phyloP scores from a whole-genome alignment of 2,888 invertebrate genomes.

The Plusia festucae region DNA sequence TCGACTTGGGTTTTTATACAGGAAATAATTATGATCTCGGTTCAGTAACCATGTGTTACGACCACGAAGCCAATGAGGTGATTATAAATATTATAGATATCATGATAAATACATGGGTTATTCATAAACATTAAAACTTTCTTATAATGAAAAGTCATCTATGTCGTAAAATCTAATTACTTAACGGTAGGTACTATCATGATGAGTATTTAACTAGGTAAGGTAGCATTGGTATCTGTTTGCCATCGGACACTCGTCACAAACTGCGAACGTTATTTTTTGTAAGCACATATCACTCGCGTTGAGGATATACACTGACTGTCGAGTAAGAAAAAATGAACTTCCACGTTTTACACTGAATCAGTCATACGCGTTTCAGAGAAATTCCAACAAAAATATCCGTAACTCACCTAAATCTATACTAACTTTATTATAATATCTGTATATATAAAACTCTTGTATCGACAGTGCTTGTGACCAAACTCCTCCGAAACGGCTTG shows the following conservation, averaged over 20 bases:
- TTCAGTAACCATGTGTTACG: no score
- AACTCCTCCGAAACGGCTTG: no score
- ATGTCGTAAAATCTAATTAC: constrained; percentile 37
- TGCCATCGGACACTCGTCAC: no score
- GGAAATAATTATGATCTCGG: no score
- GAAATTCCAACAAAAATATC: constrained; percentile 52
- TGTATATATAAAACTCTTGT: no score
- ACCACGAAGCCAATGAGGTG: not conserved
- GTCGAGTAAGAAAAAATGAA: constrained; percentile 28
- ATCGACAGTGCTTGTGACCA: no score
- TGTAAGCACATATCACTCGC: constrained; percentile 13
- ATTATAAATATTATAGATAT: not conserved
- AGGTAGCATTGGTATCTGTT: no score
- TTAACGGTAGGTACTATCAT: constrained; percentile 20
- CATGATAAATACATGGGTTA: not conserved
- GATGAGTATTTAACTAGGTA: no score
- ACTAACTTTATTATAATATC: no score
- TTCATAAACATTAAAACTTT: not conserved
- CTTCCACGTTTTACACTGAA: constrained; percentile 22
- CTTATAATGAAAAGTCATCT: constrained; percentile 45
- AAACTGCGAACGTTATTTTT: no score
- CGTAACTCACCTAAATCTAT: constrained; percentile 56
- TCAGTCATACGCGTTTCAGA: constrained; percentile 44
- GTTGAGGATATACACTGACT: constrained; percentile 29
- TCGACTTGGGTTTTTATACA: no score